Percentiles rank a stretch among this genome's conserved stretches.
Evolutionary conservation across 2,113 vertebrate genomes (phyloP).

Genomic region (Corapipo altera): DNA sequence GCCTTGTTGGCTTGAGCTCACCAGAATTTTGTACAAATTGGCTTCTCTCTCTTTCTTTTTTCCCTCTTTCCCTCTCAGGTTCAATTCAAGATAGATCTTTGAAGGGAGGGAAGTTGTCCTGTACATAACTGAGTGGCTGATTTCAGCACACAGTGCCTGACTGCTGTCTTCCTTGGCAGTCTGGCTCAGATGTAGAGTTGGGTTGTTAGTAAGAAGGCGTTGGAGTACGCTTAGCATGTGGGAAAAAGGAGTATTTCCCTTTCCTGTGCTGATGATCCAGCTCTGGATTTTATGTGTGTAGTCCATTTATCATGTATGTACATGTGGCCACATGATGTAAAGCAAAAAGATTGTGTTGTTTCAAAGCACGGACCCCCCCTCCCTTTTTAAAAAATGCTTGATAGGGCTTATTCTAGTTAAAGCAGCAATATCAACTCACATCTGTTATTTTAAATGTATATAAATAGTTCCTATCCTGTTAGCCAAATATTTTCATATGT

Average conservation of each 20-base stretch:
- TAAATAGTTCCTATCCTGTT: slow-evolving; percentile 5
- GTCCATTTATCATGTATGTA: background rate
- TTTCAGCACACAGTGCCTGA: background rate
- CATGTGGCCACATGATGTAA: background rate
- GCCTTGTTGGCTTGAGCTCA: background rate
- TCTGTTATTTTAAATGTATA: slow-evolving; percentile 23
- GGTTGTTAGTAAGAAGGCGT: background rate
- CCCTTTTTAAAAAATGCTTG: background rate
- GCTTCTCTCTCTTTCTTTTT: background rate
- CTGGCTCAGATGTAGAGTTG: background rate
- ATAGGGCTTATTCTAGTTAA: background rate
- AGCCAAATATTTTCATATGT: slow-evolving; percentile 29
- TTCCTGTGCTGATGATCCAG: background rate
- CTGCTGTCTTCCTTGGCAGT: background rate
- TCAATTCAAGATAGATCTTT: background rate
- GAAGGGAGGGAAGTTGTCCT: background rate
- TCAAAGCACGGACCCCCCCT: rapidly evolving
- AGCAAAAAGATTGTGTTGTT: background rate
- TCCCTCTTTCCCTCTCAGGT: background rate
- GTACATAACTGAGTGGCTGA: background rate
- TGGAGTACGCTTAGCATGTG: background rate
- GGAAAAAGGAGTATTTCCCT: background rate
- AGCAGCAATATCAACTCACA: background rate
- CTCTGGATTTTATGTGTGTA: background rate
- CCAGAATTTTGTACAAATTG: background rate